Conservation (phyloP, 2,113 vertebrate species). For the Ictidomys tridecemlineatus region DNA sequence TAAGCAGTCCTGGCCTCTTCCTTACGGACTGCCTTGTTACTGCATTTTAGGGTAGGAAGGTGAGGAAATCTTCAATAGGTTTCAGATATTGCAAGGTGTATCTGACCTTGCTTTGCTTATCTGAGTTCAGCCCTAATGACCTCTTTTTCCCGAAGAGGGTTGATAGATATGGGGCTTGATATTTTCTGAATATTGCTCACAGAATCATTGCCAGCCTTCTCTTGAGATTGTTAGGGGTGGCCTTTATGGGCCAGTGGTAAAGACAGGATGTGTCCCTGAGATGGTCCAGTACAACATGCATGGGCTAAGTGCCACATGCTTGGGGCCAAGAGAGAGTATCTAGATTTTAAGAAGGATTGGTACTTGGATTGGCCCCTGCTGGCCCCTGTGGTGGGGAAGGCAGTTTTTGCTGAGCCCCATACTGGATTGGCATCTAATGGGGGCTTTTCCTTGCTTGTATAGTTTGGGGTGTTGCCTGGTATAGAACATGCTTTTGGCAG, state of each 20-base stretch:
- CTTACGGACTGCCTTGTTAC: not conserved
- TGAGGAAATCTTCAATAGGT: not conserved
- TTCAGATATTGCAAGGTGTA: not conserved
- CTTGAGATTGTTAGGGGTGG: not conserved
- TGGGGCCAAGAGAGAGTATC: not conserved
- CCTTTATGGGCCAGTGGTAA: not conserved
- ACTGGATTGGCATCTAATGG: not conserved
- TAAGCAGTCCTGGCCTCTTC: not conserved
- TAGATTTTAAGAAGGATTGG: not conserved
- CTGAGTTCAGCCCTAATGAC: not conserved
- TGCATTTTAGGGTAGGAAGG: not conserved
- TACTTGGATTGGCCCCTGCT: not conserved
- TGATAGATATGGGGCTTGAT: constrained; percentile 10
- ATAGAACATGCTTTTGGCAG: not conserved
- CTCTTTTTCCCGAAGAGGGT: constrained; percentile 25
- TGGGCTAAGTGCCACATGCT: not conserved
- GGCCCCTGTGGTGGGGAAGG: not conserved
- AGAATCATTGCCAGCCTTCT: not conserved
- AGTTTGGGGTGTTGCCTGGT: not conserved
- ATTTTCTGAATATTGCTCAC: constrained; percentile 29
- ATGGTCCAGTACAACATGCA: not conserved
- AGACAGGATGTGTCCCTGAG: not conserved
- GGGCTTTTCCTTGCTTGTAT: constrained; percentile 33
- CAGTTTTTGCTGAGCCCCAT: not conserved
- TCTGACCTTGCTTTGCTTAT: not conserved